Percentiles rank a stretch among this genome's conserved stretches.
These are phyloP conservation scores for Dicyrtoma fusca DNA, from an alignment of 2,888 invertebrate genomes.

Conservation along the genomic window DNA sequence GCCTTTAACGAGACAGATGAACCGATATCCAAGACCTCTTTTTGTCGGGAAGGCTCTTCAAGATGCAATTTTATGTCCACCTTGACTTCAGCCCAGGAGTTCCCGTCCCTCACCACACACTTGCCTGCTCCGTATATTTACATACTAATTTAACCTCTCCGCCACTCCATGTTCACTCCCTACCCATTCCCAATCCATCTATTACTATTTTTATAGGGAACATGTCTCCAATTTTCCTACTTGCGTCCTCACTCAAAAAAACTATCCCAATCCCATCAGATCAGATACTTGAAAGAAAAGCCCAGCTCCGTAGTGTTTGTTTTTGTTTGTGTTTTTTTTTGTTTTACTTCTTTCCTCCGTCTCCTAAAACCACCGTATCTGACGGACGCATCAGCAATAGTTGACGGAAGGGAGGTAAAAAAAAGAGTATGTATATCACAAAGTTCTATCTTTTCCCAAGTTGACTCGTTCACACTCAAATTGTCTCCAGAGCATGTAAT, in stretches of 20 bases:
- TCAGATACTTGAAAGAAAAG: no score
- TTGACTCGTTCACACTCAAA: constrained; percentile 33
- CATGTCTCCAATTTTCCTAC: neutral
- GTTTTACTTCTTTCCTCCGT: neutral
- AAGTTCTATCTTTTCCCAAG: constrained; percentile 12
- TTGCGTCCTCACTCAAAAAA: neutral
- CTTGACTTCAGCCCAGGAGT: constrained; percentile 29
- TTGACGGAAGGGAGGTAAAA: no score
- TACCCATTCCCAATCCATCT: neutral
- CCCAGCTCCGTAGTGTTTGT: no score
- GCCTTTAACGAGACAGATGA: constrained; percentile 38
- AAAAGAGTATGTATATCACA: neutral
- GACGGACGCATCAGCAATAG: no score
- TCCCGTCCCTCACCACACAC: constrained; percentile 29
- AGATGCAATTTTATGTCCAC: constrained; percentile 37
- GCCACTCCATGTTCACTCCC: neutral
- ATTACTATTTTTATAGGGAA: neutral
- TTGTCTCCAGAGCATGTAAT: constrained; percentile 20
- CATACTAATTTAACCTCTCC: neutral
- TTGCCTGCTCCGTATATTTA: neutral
- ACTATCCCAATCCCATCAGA: no score
- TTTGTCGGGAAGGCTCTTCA: constrained; percentile 31
- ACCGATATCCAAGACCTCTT: constrained; percentile 27
- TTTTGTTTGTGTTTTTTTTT: neutral
- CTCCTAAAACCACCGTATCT: neutral